Evolutionary conservation across 2,888 invertebrate species (phyloP), one percentile per base, ranked within the genome.

Genomic region (Metallyticus violacea): DNA sequence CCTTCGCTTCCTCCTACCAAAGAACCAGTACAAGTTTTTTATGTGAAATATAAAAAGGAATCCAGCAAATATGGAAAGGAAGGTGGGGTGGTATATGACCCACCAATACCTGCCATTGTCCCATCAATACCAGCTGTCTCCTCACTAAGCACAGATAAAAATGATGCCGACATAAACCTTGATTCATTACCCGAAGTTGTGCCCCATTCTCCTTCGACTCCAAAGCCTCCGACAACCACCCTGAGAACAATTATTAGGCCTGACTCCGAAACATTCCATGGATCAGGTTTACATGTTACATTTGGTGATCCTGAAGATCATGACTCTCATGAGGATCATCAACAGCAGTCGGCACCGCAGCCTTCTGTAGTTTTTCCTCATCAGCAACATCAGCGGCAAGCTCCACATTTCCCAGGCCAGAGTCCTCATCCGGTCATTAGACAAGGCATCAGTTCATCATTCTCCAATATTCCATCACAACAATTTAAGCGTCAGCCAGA

Each of bases 11-110:
- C 91, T 93, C 0, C 92, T 92, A 26, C 93, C 93, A 88, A 93
- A 94, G 88, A 94, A 94, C 89, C 87, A 28, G 85, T 87, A 77
- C 97, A 97, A 90, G 97, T 97, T 0, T 97, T 97, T 91, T 97
- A 97, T 90, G 97, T 97, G 0, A 97, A 97, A 91, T 97, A 97
- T 90, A 97, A 97, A 90, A 97, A 97, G 91, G 97, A 97, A 90
- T 96, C 94, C 1, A 94, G 96, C 22, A 93, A 85, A 25, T 88
- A 94, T 89, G 90, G 90, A 1, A 90, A 90, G 81, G 89, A 90
- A 29, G 82, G 86, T 25, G 40, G 95, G 0, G 94, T 97, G 15
- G 94, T 97, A 85, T 95, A 97, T 90, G 97, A 97, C 88, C 94
- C 95, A 88, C 97, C 97, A 0, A 93, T 97, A 27, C 96, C 97